phyloP scores from a whole-genome alignment of 2,888 invertebrate genomes.

The Eustalomyia histrio region DNA sequence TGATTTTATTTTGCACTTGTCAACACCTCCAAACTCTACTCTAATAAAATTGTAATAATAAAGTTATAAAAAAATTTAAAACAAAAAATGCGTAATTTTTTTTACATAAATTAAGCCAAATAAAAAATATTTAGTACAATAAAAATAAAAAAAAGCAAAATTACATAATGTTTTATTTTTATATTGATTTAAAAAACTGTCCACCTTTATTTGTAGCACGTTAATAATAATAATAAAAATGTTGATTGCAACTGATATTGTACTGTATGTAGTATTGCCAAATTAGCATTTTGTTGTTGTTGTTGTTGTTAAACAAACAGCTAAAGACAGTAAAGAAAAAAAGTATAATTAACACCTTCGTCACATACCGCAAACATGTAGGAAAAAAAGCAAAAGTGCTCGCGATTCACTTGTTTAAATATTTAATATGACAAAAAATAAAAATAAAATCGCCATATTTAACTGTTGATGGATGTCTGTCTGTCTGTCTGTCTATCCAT shows the following conservation, averaged over 20 bases:
- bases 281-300: constrained; percentile 66
- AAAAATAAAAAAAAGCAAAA: constrained; percentile 15
- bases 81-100: not conserved
- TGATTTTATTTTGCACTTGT: constrained; percentile 14
- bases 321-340: constrained; percentile 53
- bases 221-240: not conserved
- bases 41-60: not conserved
- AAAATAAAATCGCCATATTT: constrained; percentile 59
- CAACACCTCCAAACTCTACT: constrained; percentile 19
- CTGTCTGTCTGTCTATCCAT: constrained; percentile 71
- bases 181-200: constrained; percentile 46
- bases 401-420: constrained; percentile 25
- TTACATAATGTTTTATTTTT: constrained; percentile 47
- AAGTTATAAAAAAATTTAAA: not conserved
- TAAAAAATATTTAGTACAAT: constrained; percentile 10
- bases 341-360: constrained; percentile 75
- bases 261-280: constrained; percentile 41
- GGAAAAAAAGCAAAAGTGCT: constrained; percentile 32
- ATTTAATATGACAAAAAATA: not conserved
- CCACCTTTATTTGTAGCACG: constrained; percentile 31
- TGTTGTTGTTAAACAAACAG: constrained; percentile 51
- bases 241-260: constrained; percentile 44
- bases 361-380: constrained; percentile 68
- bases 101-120: not conserved
- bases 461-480: constrained; percentile 66